These are phyloP conservation scores for Aurelia coerulea DNA, from an alignment of 30 jellyfish, hydroid and myxozoan genomes.

Conservation along the genomic window DNA sequence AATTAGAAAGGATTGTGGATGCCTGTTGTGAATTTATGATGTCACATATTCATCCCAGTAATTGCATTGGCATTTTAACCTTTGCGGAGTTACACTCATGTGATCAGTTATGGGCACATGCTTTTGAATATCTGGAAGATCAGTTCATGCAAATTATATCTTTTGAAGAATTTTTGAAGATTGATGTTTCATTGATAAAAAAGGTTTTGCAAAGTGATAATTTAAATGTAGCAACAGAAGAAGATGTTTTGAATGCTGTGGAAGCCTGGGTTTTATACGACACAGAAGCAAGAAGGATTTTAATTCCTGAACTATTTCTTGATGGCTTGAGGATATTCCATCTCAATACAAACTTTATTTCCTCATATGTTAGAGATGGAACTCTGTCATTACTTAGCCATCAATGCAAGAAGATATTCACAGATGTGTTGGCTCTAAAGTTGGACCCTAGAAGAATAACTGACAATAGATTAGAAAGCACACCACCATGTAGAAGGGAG, in stretches of 20 bases:
- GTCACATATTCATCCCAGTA: conserved; percentile 82
- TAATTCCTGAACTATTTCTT: conserved; percentile 55
- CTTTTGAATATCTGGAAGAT: conserved; percentile 67
- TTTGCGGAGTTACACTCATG: conserved; percentile 85
- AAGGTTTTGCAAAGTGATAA: conserved; percentile 54
- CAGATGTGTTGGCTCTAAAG: conserved; percentile 55
- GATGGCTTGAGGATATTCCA: conserved; percentile 71
- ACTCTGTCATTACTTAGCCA: conserved; percentile 57
- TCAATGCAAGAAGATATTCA: conserved; percentile 53
- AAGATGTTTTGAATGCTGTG: conserved; percentile 71
- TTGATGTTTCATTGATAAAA: conserved; percentile 37
- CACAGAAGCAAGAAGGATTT: conserved; percentile 63
- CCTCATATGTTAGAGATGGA: conserved; percentile 56
- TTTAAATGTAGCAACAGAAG: conserved; percentile 79
- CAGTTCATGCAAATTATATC: conserved; percentile 64
- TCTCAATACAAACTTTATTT: conserved; percentile 53
- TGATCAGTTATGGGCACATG: conserved; percentile 60
- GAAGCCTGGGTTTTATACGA: conserved; percentile 82
- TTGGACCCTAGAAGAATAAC: conserved; percentile 62
- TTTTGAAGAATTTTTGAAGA: conserved; percentile 74
- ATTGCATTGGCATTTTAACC: conserved; percentile 79
- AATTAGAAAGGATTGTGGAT: conserved; percentile 75
- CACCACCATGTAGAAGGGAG: conserved; percentile 66
- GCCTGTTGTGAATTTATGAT: conserved; percentile 89
- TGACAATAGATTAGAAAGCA: conserved; percentile 40